Conservation (phyloP, 2,888 invertebrate species). For the Selenia dentaria region DNA sequence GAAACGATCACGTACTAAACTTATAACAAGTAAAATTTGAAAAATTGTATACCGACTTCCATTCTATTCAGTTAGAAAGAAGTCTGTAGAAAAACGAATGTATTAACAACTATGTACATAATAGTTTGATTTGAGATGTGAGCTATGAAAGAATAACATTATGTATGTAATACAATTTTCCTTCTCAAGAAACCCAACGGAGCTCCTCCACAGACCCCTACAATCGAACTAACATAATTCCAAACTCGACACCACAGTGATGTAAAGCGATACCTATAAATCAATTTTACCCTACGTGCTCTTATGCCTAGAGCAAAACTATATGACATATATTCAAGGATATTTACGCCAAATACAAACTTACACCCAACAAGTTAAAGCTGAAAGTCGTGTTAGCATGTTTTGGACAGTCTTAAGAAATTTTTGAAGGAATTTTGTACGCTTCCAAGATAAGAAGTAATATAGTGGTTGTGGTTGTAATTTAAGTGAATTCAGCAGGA, state of each 20-base stretch:
- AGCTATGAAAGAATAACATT: too few relatives aligned
- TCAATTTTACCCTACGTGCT: conserved; percentile 54
- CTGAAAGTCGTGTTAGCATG: neutral
- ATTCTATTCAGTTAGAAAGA: too few relatives aligned
- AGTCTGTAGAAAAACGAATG: too few relatives aligned
- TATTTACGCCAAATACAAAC: neutral
- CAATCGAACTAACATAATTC: conserved; percentile 38
- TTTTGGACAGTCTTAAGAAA: neutral
- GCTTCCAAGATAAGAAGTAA: conserved; percentile 58
- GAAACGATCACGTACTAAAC: too few relatives aligned
- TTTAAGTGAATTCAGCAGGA: conserved; percentile 64
- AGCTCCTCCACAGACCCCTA: conserved; percentile 5
- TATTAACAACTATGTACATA: too few relatives aligned
- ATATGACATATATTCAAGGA: conserved; percentile 12
- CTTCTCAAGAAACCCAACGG: neutral
- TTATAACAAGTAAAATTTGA: too few relatives aligned
- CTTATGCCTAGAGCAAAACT: conserved; percentile 29
- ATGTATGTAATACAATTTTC: too few relatives aligned
- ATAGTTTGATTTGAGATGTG: too few relatives aligned
- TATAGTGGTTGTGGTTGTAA: conserved; percentile 58
- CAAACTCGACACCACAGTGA: conserved; percentile 44
- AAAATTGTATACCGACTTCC: too few relatives aligned
- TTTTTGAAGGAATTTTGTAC: conserved; percentile 15
- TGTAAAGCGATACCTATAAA: conserved; percentile 56
- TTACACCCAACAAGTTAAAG: neutral